Percentiles rank a stretch among this genome's conserved stretches.
These are phyloP conservation scores for Cyclura pinguis DNA, from an alignment of 2,797 vertebrate species.

Conservation along the genomic window DNA sequence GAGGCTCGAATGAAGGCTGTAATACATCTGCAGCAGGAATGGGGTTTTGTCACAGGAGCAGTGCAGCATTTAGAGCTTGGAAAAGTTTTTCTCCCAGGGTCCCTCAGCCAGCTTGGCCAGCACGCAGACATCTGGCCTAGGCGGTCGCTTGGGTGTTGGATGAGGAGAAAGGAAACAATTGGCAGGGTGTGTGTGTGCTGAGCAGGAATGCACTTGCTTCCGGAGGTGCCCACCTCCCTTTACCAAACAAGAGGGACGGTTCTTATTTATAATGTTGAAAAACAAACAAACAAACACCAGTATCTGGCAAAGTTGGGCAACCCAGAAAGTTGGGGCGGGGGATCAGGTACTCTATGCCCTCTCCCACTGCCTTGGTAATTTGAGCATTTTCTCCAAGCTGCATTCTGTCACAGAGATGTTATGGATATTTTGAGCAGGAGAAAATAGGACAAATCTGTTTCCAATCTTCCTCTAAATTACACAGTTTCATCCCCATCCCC, in stretches of 20 bases:
- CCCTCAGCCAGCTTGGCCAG: too few relatives aligned
- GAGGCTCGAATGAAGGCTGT: too few relatives aligned
- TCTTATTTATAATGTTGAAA: not conserved
- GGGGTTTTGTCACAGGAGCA: too few relatives aligned
- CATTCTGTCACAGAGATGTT: not conserved
- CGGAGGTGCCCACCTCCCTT: too few relatives aligned
- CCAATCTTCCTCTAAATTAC: not conserved
- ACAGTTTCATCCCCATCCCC: not conserved
- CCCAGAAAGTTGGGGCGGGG: not conserved
- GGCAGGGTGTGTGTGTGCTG: not conserved
- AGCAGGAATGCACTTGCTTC: not conserved
- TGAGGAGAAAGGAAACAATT: not conserved
- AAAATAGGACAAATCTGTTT: not conserved
- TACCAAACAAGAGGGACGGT: not conserved
- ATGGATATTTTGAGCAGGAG: not conserved
- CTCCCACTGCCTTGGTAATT: not conserved
- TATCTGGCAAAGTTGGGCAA: not conserved
- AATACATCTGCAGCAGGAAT: too few relatives aligned
- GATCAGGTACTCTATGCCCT: not conserved
- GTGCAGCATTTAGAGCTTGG: too few relatives aligned
- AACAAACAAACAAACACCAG: not conserved
- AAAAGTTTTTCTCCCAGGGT: not conserved
- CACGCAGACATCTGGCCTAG: too few relatives aligned
- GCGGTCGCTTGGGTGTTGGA: not conserved
- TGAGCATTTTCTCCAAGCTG: not conserved